These are phyloP conservation scores for Polyodon spathula DNA, from an alignment of 2,113 vertebrate species.

Conservation along the genomic window DNA sequence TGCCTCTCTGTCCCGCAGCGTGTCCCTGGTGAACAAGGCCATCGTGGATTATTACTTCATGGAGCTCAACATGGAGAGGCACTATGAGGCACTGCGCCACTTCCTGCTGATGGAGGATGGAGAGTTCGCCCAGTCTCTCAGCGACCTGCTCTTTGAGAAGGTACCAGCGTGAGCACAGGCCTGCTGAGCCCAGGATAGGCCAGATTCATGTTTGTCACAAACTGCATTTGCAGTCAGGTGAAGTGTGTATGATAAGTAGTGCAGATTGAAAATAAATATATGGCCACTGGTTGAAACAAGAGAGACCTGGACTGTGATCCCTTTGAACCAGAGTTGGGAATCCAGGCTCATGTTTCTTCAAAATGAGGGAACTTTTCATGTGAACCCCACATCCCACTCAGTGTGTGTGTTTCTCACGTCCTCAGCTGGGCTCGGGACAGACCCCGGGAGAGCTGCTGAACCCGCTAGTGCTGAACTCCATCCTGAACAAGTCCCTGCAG, in stretches of 20 bases:
- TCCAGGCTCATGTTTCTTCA: no score
- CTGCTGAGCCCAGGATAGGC: not conserved
- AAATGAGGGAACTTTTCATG: no score
- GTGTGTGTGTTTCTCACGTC: not conserved
- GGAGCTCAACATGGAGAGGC: conserved; percentile 79
- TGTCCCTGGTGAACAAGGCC: conserved; percentile 91
- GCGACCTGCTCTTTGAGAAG: conserved; percentile 93
- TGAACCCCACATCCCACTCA: no score
- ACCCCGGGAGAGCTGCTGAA: conserved; percentile 84
- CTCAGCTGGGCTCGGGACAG: conserved; percentile 81
- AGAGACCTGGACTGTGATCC: no score
- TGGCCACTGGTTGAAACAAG: no score
- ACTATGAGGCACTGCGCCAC: conserved; percentile 85
- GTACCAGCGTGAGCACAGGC: conserved; percentile 38
- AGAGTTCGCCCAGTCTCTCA: conserved; percentile 93
- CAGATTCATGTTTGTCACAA: no score
- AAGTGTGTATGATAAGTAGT: no score
- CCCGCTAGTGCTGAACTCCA: conserved; percentile 82
- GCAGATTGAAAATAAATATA: no score
- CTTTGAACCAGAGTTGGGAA: no score
- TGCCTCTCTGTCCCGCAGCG: conserved; percentile 42
- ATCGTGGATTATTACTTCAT: conserved; percentile 94
- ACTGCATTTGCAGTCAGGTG: no score
- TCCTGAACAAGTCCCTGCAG: conserved; percentile 87
- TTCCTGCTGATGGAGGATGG: conserved; percentile 96